These are phyloP conservation scores for Drepana arcuata DNA, from an alignment of 1,140 invertebrate genomes.

Conservation along the genomic window DNA sequence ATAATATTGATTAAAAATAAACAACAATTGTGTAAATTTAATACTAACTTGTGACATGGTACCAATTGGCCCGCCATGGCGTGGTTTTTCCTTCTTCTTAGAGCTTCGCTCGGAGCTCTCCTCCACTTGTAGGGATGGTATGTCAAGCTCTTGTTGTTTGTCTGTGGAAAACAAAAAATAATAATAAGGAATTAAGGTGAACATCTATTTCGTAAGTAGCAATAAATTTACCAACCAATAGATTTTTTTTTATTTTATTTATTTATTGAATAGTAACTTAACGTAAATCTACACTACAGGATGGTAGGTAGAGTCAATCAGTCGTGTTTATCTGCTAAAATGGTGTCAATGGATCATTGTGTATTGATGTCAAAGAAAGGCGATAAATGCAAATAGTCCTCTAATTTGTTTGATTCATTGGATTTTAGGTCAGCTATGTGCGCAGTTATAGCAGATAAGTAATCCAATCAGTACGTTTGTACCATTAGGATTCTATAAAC, in stretches of 20 bases:
- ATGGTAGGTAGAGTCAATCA: constrained; percentile 8
- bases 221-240: no score
- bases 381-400: constrained; percentile 12
- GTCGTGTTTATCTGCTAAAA: constrained; percentile 20
- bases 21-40: constrained; percentile 8
- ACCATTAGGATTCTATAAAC: no score
- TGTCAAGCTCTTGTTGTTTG: constrained; percentile 96
- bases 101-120: constrained; percentile 76
- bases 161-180: constrained; percentile 78
- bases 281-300: constrained; percentile 4
- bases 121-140: constrained; percentile 88
- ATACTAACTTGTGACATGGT: constrained; percentile 68
- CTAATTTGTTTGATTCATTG: constrained; percentile 11
- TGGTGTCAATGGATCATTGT: constrained; percentile 38
- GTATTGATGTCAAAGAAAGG: constrained; percentile 37
- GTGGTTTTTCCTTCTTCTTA: constrained; percentile 77
- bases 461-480: no score
- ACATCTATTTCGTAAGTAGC: no score
- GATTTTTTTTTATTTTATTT: no score
- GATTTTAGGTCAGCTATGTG: constrained; percentile 13
- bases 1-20: background rate
- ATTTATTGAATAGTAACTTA: constrained; percentile 1
- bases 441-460: no score
- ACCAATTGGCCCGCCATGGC: constrained; percentile 54
- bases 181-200: no score